Conservation (phyloP, 2,888 invertebrate genomes). For the Cremastobaeus sp. region DNA sequence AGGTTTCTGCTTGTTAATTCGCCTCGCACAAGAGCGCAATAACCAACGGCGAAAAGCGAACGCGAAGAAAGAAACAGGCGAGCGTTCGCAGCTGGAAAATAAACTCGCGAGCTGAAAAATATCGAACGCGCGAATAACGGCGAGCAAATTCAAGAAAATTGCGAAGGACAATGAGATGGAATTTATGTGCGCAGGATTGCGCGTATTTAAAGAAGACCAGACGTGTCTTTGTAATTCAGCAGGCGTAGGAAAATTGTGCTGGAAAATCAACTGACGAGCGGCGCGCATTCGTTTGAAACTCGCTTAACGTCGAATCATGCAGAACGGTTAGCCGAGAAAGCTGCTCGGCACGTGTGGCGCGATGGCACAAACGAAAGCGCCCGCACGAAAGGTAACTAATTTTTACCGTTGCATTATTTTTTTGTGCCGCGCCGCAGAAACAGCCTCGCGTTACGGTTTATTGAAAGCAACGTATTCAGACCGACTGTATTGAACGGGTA, state of each 20-base stretch:
- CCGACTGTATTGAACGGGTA: constrained; percentile 68
- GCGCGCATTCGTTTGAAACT: constrained; percentile 54
- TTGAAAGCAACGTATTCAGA: constrained; percentile 70
- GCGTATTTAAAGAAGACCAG: constrained; percentile 59
- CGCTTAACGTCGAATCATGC: constrained; percentile 56
- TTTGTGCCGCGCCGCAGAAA: constrained; percentile 19
- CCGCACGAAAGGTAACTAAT: constrained; percentile 53
- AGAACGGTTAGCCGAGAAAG: constrained; percentile 28
- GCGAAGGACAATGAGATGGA: constrained; percentile 36
- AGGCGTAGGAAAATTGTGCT: constrained; percentile 50
- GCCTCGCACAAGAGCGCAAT: constrained; percentile 13
- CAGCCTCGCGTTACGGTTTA: constrained; percentile 62
- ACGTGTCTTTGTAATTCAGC: constrained; percentile 56
- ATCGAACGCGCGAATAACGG: constrained; percentile 16
- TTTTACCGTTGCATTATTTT: constrained; percentile 39
- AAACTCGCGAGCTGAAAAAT: constrained; percentile 26
- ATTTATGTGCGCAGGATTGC: constrained; percentile 45
- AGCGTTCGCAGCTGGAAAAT: constrained; percentile 14
- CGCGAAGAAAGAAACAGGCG: constrained; percentile 11
- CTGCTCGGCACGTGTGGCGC: constrained; percentile 11
- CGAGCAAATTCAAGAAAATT: constrained; percentile 37
- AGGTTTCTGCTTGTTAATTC: constrained; percentile 48
- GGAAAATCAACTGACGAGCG: constrained; percentile 52
- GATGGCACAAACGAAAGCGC: constrained; percentile 13
- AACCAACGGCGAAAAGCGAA: constrained; percentile 6